Base-by-base conservation (phyloP, 2,113 vertebrate species). In the Pygathrix nemaeus region DNA sequence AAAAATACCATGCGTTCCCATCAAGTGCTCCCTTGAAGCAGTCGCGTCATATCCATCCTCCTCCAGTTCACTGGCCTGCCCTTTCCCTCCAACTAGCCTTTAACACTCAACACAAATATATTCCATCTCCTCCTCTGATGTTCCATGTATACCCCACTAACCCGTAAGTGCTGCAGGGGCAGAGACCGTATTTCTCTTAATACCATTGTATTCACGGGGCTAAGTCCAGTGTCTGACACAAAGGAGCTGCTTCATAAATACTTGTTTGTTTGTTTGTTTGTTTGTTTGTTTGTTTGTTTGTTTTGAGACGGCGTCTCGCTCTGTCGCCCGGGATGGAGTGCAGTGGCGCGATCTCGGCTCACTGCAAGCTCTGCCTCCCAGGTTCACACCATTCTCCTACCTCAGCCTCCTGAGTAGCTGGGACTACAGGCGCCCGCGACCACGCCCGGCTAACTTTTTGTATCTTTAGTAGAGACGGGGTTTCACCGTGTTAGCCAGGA, bases 381-480 rank as follows among this genome's bases (percentile, higher is more conserved):
- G 59, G 59, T 25, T 61, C 23, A 25, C 2, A 2, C 23, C 8
- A 61, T 61, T 25, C 23, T 61, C 59, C 59, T 10, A 7, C 59
- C 59, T 25, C 59, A 61, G 59, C 59, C 59, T 61, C 23, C 59
- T 0, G 7, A 61, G 59, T 61, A 61, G 59, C 23, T 61, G 59
- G 8, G 59, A 61, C 23, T 25, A 61, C 23, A 61, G 20, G 23
- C 9, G 3, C 9, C 20, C 1, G 0, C 20, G 8, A 25, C 23
- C 23, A 10, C 8, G 0, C 59, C 59, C 3, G 7, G 59, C 59
- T 61, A 61, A 4, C 1, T 61, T 61, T 61, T 61, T 61, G 9
- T 23, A 61, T 25, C 9, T 61, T 61, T 61, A 23, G 59, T 61
- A 61, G 59, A 61, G 8, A 61, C 9, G 8, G 3, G 23, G 2